Conservation (phyloP, 2,888 invertebrate species). For the Punctoribates punctum region DNA sequence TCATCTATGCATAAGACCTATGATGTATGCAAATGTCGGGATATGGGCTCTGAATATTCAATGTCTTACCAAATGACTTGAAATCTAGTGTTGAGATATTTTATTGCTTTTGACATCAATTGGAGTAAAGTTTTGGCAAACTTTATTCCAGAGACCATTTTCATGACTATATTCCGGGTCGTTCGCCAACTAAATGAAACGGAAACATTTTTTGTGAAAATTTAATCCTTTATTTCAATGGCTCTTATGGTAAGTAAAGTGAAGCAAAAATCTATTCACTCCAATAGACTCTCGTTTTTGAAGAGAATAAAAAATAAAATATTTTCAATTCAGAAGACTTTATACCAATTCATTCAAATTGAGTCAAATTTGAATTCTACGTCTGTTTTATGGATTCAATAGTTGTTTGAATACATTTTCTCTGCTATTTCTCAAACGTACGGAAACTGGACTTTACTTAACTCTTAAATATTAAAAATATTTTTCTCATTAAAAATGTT, state of each 20-base stretch:
- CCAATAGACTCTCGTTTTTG: not conserved
- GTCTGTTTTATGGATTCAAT: not conserved
- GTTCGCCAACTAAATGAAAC: not conserved
- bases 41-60: too few relatives aligned
- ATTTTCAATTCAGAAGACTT: too few relatives aligned
- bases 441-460: not conserved
- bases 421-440: not conserved
- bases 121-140: too few relatives aligned
- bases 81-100: too few relatives aligned
- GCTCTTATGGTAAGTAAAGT: not conserved
- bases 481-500: not conserved
- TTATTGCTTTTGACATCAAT: too few relatives aligned
- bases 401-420: not conserved
- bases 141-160: not conserved
- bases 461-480: not conserved
- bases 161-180: not conserved
- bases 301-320: too few relatives aligned
- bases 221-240: conserved; percentile 3
- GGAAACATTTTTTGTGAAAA: not conserved
- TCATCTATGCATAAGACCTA: too few relatives aligned
- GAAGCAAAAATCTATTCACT: not conserved
- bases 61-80: too few relatives aligned
- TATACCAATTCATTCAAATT: too few relatives aligned
- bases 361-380: not conserved
- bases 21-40: too few relatives aligned